A percentile compares a stretch with the other conserved stretches of the same genome.
Conservation (phyloP, 2,113 vertebrate species). For the Centropus bengalensis region DNA sequence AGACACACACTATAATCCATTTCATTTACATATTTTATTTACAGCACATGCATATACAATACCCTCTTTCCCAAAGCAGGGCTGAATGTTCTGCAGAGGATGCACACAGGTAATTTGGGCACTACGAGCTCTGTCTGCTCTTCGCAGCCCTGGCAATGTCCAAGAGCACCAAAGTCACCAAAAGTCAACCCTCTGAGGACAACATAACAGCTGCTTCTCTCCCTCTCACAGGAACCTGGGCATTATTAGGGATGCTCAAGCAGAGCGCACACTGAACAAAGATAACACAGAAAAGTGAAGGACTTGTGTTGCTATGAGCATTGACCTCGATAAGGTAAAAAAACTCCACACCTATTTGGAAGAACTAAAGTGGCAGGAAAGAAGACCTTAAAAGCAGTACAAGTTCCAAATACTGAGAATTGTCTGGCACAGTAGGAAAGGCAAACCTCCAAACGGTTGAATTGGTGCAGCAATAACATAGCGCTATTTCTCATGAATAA, state of each 20-base stretch:
- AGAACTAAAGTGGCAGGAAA: neutral
- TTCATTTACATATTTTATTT: fast-evolving
- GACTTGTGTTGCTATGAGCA: neutral
- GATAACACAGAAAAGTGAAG: neutral
- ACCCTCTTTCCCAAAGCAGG: neutral
- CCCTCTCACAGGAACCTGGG: neutral
- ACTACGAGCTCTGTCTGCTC: neutral
- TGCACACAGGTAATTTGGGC: neutral
- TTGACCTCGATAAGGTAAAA: fast-evolving
- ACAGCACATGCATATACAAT: no score
- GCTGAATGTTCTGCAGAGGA: fast-evolving
- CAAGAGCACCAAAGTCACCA: fast-evolving
- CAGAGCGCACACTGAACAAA: neutral
- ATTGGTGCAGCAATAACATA: neutral
- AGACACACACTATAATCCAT: neutral
- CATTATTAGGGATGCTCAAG: neutral
- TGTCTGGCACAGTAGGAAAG: neutral
- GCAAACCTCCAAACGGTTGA: neutral
- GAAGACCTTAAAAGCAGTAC: neutral
- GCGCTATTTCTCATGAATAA: neutral
- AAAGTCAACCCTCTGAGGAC: neutral
- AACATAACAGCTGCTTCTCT: neutral
- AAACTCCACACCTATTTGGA: neutral
- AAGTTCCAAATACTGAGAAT: neutral
- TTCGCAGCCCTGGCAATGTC: neutral